Evolutionary conservation across 2,888 invertebrate genomes (phyloP), one percentile per base, ranked within the genome.

Genomic region (Rutpela maculata): DNA sequence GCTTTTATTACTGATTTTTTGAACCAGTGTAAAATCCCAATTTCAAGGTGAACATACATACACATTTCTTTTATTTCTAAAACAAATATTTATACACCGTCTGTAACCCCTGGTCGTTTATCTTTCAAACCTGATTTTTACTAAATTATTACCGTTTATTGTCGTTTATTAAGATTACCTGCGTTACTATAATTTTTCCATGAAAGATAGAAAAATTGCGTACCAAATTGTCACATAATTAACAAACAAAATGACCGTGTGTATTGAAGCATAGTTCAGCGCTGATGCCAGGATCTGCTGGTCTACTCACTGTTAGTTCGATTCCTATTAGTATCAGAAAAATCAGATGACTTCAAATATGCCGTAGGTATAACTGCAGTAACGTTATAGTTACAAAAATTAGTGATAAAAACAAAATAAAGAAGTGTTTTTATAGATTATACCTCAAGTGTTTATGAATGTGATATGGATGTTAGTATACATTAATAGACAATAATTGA

Each of bases 31-130:
- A 43, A 65, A 65, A 38, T 65, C 65, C 17, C 65, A 17, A 65
- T 65, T 65, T 65, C 62, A 62, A 62, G 62, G 62, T 62, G 62
- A 62, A 62, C 31, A 31, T n/a, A 35, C n/a, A 26, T 26, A 62
- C 31, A 31, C 5, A 35, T 31, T 15, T 26, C 4, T 26, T 3
- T 19, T 62, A 62, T 17, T 62, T 31, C 31, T 62, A 31, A 31
- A 62, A 62, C n/a, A 62, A 62, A 62, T 62, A 62, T 62, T 62
- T 62, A n/a, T 9, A 62, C 26, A 62, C 35, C n/a, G 62, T 62
- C 62, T 62, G 62, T 31, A 62, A n/a, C 62, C 35, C 50, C 6
- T 50, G 50, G 50, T 50, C 50, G n/a, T 15, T 50, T 12, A 50
- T n/a, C 6, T n/a, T 50, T n/a, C n/a, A n/a, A 50, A 50, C 50